Evolutionary conservation across 2,888 invertebrate species (phyloP).

Genomic region (Drymonia ruficornis): DNA sequence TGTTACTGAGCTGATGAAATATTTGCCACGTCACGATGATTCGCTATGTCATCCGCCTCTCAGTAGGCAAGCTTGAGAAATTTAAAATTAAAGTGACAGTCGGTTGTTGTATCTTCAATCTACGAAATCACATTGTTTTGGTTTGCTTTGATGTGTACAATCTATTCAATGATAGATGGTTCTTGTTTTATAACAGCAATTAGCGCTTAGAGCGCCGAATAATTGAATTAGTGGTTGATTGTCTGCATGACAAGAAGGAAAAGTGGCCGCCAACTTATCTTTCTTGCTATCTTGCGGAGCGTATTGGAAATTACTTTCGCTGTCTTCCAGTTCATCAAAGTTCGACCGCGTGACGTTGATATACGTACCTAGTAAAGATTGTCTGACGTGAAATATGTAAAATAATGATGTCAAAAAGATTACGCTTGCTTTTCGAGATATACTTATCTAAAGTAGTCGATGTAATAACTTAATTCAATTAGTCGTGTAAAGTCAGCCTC

Average conservation of each 20-base stretch:
- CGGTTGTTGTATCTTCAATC: conserved; percentile 21
- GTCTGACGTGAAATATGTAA: background rate
- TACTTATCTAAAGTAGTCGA: conserved; percentile 29
- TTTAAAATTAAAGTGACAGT: conserved; percentile 26
- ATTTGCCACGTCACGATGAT: conserved; percentile 27
- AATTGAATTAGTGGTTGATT: conserved; percentile 66
- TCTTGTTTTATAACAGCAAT: conserved; percentile 43
- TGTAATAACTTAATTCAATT: conserved; percentile 75
- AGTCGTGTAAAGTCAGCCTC: conserved; percentile 60
- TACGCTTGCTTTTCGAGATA: too few relatives aligned
- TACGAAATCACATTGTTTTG: conserved; percentile 28
- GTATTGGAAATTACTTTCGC: conserved; percentile 69
- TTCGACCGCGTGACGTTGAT: conserved; percentile 37
- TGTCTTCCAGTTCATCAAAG: conserved; percentile 57
- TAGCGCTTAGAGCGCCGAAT: conserved; percentile 51
- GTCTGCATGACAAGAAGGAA: conserved; percentile 61
- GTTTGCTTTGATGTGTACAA: conserved; percentile 26
- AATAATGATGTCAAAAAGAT: too few relatives aligned
- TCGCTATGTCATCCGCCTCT: conserved; percentile 9
- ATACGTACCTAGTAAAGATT: background rate
- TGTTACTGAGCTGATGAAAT: conserved; percentile 11
- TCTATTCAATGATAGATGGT: conserved; percentile 15
- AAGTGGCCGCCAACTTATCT: conserved; percentile 62
- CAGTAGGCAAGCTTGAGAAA: conserved; percentile 16
- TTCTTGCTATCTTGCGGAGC: conserved; percentile 57